phyloP scores from a whole-genome alignment of 2,888 invertebrate genomes.

The Microlaimidae sp. region DNA sequence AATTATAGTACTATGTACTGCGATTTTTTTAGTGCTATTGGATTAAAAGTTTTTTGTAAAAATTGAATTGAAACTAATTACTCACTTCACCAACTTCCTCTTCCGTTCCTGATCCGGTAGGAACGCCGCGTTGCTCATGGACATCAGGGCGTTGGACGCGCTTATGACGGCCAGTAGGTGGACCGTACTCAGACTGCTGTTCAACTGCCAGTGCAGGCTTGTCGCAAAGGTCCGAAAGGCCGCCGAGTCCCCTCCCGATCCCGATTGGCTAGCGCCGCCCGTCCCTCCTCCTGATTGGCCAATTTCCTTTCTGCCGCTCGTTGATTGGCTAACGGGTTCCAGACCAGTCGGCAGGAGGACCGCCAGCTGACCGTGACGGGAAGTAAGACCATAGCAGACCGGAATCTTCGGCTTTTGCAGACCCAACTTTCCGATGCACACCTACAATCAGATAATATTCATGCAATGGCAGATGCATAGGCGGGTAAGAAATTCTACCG shows the following conservation, averaged over 20 bases:
- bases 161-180: constrained; percentile 85
- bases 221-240: constrained; percentile 26
- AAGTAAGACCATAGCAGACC: constrained; percentile 83
- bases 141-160: constrained; percentile 87
- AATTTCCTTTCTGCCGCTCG: too few species aligned
- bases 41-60: too few species aligned
- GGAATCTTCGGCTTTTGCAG: constrained; percentile 70
- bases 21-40: too few species aligned
- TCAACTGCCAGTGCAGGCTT: constrained; percentile 73
- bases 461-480: too few species aligned
- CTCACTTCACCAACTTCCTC: constrained; percentile 21
- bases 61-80: too few species aligned
- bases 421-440: constrained; percentile 79
- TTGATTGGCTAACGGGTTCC: too few species aligned
- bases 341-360: constrained; percentile 70
- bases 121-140: constrained; percentile 87
- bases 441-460: too few species aligned
- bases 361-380: constrained; percentile 69
- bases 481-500: too few species aligned
- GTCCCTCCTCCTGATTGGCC: too few species aligned
- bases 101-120: constrained; percentile 45
- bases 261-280: too few species aligned
- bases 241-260: too few species aligned
- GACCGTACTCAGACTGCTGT: constrained; percentile 80
- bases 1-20: too few species aligned